phyloP scores from a whole-genome alignment of 2,113 vertebrate species.

The Muntiacus reevesi region DNA sequence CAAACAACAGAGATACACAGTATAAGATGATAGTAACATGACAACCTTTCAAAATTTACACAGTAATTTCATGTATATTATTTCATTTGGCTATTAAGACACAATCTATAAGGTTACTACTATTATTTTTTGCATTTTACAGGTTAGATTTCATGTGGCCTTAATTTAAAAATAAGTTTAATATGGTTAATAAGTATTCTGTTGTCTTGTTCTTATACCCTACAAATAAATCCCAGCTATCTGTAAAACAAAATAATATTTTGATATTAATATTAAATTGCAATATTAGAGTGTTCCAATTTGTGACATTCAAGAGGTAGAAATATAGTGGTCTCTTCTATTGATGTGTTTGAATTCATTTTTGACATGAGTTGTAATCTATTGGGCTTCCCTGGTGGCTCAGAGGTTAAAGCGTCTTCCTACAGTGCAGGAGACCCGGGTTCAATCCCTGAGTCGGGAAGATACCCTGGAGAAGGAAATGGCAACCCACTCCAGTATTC shows the following conservation, averaged over 20 bases:
- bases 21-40: not conserved
- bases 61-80: not conserved
- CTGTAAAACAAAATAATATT: not conserved
- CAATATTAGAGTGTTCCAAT: not conserved
- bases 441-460: too few species aligned
- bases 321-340: not conserved
- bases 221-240: not conserved
- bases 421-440: too few species aligned
- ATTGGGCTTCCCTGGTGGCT: too few species aligned
- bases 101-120: not conserved
- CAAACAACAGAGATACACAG: not conserved
- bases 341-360: not conserved
- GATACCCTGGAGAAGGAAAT: too few species aligned
- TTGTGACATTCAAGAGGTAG: not conserved
- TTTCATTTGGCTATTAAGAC: not conserved
- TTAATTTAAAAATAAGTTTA: not conserved
- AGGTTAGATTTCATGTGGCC: not conserved
- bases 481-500: too few species aligned
- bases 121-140: not conserved
- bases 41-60: not conserved
- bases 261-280: not conserved
- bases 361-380: not conserved
- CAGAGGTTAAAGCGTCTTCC: too few species aligned
- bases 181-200: not conserved
- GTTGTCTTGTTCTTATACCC: not conserved